Evolutionary conservation across 2,797 vertebrate genomes (phyloP), one percentile per base, ranked within the genome.

Genomic region (Microtus obscurus): DNA sequence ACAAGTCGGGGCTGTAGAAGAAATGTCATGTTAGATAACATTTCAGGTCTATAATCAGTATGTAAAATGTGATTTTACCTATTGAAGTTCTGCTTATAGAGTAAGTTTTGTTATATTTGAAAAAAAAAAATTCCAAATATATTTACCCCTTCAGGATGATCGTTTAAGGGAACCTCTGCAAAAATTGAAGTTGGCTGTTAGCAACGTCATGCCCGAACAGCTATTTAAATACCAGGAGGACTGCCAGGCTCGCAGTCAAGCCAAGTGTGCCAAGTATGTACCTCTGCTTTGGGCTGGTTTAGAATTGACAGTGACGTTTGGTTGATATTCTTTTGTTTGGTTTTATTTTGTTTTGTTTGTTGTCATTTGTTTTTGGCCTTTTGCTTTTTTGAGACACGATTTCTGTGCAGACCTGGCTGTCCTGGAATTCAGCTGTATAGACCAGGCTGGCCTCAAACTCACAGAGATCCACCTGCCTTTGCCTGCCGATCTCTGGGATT

Each of bases 151-250:
- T 77, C 98, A 99, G 99, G 99, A 99, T 95, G 99, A 99, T 98
- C 98, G 99, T 61, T 98, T 99, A 93, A 99, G 99, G 97, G 98
- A 99, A 31, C 99, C 99, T 27, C 98, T 99, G 97, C 99, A 99
- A 88, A 99, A 99, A 97, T 99, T 99, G 98, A 99, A 99, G 91
- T 98, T 99, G 97, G 99, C 99, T 5, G 99, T 99, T 96, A 99
- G 99, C 98, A 99, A 98, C 0, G 99, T 99, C 96, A 99, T 99
- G 99, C 99, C 99, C 6, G 99, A 99, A 96, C 99, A 99, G 98
- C 98, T 99, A 14, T 99, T 99, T 90, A 99, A 99, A 69, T 99
- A 99, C 98, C 99, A 99, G 97, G 99, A 99, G 98, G 99, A 99
- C 98, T 99, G 99, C 96, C 99, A 99, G 96, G 99, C 99, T 73